Percentiles rank a stretch among this genome's conserved stretches.
phyloP scores from a whole-genome alignment of 2,113 vertebrate species.

The Alces alces region DNA sequence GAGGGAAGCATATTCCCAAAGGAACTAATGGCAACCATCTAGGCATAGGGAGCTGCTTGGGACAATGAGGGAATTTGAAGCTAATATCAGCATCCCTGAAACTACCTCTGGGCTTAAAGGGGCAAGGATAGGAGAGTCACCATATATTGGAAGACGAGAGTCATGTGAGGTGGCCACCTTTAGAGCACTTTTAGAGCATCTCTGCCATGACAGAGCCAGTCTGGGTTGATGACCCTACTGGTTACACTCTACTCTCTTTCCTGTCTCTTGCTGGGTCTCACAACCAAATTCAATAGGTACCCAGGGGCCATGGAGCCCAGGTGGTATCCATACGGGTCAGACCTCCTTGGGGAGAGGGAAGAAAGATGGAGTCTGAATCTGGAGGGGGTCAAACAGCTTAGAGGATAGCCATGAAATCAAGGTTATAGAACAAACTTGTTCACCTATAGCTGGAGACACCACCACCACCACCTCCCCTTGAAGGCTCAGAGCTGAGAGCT shows the following conservation, averaged over 20 bases:
- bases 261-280: neutral
- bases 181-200: fast-evolving
- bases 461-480: neutral
- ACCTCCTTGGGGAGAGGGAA: neutral
- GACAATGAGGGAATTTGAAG: neutral
- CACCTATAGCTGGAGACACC: too few relatives aligned
- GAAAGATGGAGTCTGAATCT: neutral
- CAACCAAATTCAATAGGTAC: neutral
- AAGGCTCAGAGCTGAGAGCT: neutral
- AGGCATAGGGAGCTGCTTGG: too few relatives aligned
- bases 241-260: neutral
- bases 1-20: neutral
- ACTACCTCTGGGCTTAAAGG: neutral
- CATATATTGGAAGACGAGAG: neutral
- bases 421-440: neutral
- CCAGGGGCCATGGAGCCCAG: neutral
- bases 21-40: neutral
- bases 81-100: neutral
- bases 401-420: neutral
- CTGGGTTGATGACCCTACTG: fast-evolving
- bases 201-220: neutral
- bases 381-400: neutral
- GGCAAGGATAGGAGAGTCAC: neutral
- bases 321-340: neutral
- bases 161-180: too few relatives aligned